Percentiles rank a stretch among this genome's conserved stretches.
Conservation (phyloP, 1,140 invertebrate species). For the Archivesica marissinica region DNA sequence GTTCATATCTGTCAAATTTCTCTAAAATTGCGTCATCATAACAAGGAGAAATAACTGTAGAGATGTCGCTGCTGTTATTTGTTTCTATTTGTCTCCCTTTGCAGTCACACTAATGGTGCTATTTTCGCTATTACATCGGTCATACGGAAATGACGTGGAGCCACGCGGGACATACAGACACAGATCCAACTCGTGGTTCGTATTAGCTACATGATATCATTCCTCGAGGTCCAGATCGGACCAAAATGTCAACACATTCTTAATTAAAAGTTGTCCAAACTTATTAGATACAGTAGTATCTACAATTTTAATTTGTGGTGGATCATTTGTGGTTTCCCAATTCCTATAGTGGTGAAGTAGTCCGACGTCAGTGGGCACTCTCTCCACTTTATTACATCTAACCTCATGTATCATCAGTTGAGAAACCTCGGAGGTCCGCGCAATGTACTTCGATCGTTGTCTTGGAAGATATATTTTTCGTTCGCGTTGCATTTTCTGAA, state of each 20-base stretch:
- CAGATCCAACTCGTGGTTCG: no score
- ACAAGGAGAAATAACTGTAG: no score
- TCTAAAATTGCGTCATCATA: no score
- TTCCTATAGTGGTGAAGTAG: constrained; percentile 95
- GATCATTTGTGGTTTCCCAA: constrained; percentile 66
- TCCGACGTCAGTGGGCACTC: constrained; percentile 91
- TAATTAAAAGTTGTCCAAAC: background rate
- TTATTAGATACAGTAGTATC: background rate
- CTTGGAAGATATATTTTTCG: background rate
- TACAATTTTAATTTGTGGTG: background rate
- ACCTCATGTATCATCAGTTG: constrained; percentile 97
- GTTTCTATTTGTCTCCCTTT: no score
- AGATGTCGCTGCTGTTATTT: no score
- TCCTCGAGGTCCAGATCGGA: background rate
- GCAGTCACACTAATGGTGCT: no score
- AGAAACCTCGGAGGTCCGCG: constrained; percentile 91
- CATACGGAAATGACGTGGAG: no score
- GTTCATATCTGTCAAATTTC: no score
- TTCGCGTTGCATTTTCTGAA: constrained; percentile 48
- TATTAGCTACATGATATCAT: no score
- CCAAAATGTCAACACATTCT: background rate
- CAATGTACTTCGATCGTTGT: constrained; percentile 93
- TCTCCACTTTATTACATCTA: constrained; percentile 86
- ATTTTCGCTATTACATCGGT: no score
- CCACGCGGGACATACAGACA: no score